phyloP scores from a whole-genome alignment of 2,797 vertebrate genomes.

The Phataginus tricuspis region DNA sequence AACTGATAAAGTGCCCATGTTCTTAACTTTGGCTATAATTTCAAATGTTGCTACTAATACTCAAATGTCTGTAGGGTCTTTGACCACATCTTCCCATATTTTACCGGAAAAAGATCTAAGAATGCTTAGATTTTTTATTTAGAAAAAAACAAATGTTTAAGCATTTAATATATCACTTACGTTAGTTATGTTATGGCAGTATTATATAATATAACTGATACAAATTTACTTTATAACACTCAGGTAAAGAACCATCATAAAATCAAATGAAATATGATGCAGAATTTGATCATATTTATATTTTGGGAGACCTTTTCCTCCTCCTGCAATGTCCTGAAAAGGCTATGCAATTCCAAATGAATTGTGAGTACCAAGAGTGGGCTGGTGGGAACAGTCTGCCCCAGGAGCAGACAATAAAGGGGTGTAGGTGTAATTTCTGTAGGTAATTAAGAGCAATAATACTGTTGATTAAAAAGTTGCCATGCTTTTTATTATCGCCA shows the following conservation, averaged over 20 bases:
- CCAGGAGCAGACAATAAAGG: not conserved
- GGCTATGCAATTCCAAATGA: not conserved
- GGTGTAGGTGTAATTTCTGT: not conserved
- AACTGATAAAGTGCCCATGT: not conserved
- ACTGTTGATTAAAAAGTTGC: not conserved
- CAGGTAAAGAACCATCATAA: constrained; percentile 17
- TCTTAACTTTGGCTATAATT: not conserved
- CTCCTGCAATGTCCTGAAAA: constrained; percentile 1
- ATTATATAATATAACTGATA: not conserved
- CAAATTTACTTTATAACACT: not conserved
- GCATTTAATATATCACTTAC: not conserved
- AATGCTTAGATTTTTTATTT: not conserved
- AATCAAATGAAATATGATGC: constrained; percentile 11
- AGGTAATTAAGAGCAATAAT: constrained; percentile 31
- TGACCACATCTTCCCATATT: not conserved
- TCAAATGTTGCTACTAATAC: not conserved
- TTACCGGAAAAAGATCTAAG: not conserved
- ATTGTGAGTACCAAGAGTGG: not conserved
- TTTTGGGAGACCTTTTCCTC: not conserved
- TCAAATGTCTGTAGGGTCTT: not conserved
- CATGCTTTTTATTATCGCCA: constrained; percentile 28
- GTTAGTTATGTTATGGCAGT: not conserved
- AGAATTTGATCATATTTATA: constrained; percentile 42
- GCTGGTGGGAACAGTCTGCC: not conserved
- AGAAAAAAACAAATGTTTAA: constrained; percentile 4